Base-by-base conservation (phyloP, 2,888 invertebrate species). In the Helicoverpa assulta region DNA sequence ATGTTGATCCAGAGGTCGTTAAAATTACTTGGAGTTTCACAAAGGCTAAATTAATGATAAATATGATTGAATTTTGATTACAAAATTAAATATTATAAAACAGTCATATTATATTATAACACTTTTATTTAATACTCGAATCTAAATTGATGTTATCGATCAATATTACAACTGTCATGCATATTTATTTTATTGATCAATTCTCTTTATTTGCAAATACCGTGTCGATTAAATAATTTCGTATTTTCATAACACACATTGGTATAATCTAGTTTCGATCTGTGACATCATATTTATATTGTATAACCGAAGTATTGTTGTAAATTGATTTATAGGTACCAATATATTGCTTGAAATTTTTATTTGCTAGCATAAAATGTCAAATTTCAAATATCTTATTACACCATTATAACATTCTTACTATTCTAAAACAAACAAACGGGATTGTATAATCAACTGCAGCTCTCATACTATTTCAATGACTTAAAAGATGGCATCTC, bases 121-220 rank as follows among this genome's bases (percentile, higher is more conserved):
- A 21, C 52, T 53, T 29, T 64, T 72, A 72, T 21, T 29, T 72
- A 55, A 62, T 33, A 21, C 21, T 3, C 2, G 10, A 43, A 43
- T 33, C 10, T 57, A 57, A 57, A 67, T 47, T 52, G 12, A 52
- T 26, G 19, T 21, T 55, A 21, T 47, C 67, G 8, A 21, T 21
- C 19, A 29, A n/a, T 33, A 21, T 52, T 50, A 33, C 4, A 73
- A 43, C n/a, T 57, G n/a, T 37, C 18, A 63, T 26, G 43, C 47
- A 4, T n/a, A 21, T 55, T 57, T 37, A 33, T 26, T 73, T 58
- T 12, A 58, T 55, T n/a, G 14, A 10, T 16, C 29, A 16, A 57
- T 40, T 68, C 60, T 68, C 37, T 61, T 54, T 29, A 0, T 10
- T 64, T 63, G n/a, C 64, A 73, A 76, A 76, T 73, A 70, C 64